A percentile compares a stretch with the other conserved stretches of the same genome.
phyloP scores from a whole-genome alignment of 92 coral and sea anemone genomes.

The Nematostella vectensis region DNA sequence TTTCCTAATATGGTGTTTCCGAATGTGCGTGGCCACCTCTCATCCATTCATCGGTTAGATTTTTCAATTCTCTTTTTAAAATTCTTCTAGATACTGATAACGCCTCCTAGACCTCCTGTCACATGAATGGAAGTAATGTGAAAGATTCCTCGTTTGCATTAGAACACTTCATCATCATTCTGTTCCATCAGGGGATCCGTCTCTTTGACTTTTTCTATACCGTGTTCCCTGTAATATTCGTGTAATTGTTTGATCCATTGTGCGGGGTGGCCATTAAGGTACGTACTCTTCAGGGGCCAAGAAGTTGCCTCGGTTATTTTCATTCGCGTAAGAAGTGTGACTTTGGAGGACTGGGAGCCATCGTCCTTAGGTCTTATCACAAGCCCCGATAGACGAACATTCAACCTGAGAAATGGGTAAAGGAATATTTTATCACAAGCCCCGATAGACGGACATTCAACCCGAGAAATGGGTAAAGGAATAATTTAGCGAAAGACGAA shows the following conservation, averaged over 20 bases:
- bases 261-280: slow-evolving; percentile 28
- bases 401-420: slow-evolving; percentile 6
- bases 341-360: slow-evolving; percentile 21
- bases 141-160: too few relatives aligned
- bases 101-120: too few relatives aligned
- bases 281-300: slow-evolving; percentile 20
- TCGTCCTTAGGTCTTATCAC: slow-evolving; percentile 23
- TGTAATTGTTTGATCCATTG: slow-evolving; percentile 19
- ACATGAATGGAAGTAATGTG: too few relatives aligned
- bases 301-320: slow-evolving; percentile 8
- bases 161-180: slow-evolving; percentile 22
- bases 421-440: background rate
- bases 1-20: too few relatives aligned
- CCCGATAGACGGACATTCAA: too few relatives aligned
- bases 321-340: slow-evolving; percentile 28
- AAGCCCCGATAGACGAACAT: slow-evolving; percentile 28
- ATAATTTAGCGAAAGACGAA: too few relatives aligned
- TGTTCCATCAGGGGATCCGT: background rate
- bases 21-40: too few relatives aligned
- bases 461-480: too few relatives aligned
- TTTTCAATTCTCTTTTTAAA: too few relatives aligned
- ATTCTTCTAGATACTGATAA: too few relatives aligned
- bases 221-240: slow-evolving; percentile 22
- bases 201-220: slow-evolving; percentile 6
- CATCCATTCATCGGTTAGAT: too few relatives aligned